These are phyloP conservation scores for Lepus europaeus DNA, from an alignment of 2,113 vertebrate species.

Conservation along the genomic window DNA sequence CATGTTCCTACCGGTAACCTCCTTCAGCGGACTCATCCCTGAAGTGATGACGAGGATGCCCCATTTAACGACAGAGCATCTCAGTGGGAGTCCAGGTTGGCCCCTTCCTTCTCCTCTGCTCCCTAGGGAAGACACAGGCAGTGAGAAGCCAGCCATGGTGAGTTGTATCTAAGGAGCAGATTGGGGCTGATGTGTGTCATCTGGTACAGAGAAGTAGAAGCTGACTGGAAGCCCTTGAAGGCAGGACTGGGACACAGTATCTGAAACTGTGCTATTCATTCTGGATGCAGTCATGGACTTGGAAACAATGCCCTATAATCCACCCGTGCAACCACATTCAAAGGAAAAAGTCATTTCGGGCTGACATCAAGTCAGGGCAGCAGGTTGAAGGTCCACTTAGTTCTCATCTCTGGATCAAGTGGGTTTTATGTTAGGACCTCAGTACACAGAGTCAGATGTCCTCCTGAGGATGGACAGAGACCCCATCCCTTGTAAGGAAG, in stretches of 20 bases:
- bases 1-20: background rate
- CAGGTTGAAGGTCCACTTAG: too few species aligned
- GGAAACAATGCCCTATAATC: background rate
- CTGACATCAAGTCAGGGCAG: background rate
- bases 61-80: background rate
- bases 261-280: background rate
- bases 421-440: background rate
- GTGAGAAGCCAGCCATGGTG: background rate
- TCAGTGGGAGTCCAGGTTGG: background rate
- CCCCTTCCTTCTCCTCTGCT: background rate
- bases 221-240: background rate
- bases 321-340: too few species aligned
- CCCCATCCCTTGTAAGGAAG: background rate
- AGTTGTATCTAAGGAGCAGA: background rate
- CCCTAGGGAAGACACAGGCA: rapidly evolving
- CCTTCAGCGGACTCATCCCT: background rate
- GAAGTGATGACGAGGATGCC: background rate
- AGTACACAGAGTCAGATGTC: background rate
- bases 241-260: background rate
- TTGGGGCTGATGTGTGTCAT: rapidly evolving
- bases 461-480: background rate
- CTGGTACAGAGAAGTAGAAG: background rate
- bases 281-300: rapidly evolving
- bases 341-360: background rate
- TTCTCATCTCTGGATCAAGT: background rate